phyloP scores from a whole-genome alignment of 2,888 invertebrate genomes.

The Xanthorhoe designata region DNA sequence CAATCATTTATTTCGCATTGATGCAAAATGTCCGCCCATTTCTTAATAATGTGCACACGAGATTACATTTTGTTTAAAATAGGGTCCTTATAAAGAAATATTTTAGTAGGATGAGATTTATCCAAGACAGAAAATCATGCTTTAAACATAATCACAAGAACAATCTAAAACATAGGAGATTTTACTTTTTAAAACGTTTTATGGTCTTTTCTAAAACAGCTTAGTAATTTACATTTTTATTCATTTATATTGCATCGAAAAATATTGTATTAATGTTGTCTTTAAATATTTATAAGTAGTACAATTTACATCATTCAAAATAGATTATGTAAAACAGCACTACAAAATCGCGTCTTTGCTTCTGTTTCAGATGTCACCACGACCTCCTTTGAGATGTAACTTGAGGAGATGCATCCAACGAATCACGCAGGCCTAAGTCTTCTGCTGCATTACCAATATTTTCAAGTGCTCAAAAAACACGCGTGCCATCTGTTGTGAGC shows the following conservation, averaged over 20 bases:
- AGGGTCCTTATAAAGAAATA: not conserved
- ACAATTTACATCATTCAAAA: not conserved
- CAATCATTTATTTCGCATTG: conserved; percentile 71
- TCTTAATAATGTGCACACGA: conserved; percentile 43
- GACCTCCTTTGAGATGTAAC: conserved; percentile 83
- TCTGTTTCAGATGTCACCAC: conserved; percentile 62
- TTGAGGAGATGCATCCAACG: conserved; percentile 72
- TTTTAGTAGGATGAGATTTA: too few species aligned
- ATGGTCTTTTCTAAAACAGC: too few species aligned
- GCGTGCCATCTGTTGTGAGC: conserved; percentile 84
- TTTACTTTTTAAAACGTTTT: too few species aligned
- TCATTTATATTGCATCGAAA: too few species aligned
- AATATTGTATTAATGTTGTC: too few species aligned
- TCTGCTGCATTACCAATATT: conserved; percentile 80
- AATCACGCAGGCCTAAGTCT: conserved; percentile 81
- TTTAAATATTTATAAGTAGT: too few species aligned
- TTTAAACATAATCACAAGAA: too few species aligned
- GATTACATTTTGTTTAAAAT: not conserved
- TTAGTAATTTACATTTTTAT: too few species aligned
- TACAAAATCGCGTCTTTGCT: conserved; percentile 45
- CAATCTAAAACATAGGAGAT: too few species aligned
- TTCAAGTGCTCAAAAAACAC: conserved; percentile 80
- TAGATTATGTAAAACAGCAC: not conserved
- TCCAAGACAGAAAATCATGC: too few species aligned
- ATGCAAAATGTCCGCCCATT: conserved; percentile 70